phyloP scores from a whole-genome alignment of 2,888 invertebrate genomes.

The Drosophila mimetica region DNA sequence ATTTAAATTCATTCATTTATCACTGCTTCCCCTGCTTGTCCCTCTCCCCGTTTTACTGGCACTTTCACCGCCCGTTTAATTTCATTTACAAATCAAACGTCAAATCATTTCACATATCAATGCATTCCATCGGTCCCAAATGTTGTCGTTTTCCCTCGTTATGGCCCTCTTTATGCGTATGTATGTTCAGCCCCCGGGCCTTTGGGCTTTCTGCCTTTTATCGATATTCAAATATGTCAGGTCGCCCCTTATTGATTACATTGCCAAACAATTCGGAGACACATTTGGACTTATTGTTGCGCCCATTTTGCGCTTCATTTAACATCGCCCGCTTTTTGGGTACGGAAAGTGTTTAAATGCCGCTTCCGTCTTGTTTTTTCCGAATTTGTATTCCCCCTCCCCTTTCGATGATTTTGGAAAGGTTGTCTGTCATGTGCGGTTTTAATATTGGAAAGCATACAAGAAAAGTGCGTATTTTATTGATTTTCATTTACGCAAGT shows the following conservation, averaged over 20 bases:
- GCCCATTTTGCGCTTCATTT: slow-evolving; percentile 74
- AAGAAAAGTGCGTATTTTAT: slow-evolving; percentile 60
- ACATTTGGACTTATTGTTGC: slow-evolving; percentile 61
- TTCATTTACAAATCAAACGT: slow-evolving; percentile 76
- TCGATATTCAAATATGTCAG: slow-evolving; percentile 43
- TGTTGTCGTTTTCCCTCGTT: slow-evolving; percentile 43
- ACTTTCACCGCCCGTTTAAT: slow-evolving; percentile 58
- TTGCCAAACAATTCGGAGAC: slow-evolving; percentile 50
- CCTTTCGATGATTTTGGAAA: slow-evolving; percentile 2
- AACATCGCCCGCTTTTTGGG: slow-evolving; percentile 39
- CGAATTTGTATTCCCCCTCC: slow-evolving; percentile 1
- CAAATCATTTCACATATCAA: slow-evolving; percentile 76
- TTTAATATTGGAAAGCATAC: slow-evolving; percentile 46
- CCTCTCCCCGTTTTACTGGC: neutral
- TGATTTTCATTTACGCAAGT: slow-evolving; percentile 71
- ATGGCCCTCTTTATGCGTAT: neutral
- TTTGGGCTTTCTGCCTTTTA: slow-evolving; percentile 25
- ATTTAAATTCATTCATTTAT: slow-evolving; percentile 29
- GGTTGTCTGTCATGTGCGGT: slow-evolving; percentile 12
- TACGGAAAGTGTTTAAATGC: slow-evolving; percentile 68
- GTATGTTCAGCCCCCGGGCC: neutral
- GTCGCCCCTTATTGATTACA: slow-evolving; percentile 63
- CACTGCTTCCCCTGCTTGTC: neutral
- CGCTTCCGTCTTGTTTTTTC: slow-evolving; percentile 46
- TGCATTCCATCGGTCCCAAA: slow-evolving; percentile 59